Evolutionary conservation across 2,888 invertebrate species (phyloP).

Genomic region (Ferrisia virgata): DNA sequence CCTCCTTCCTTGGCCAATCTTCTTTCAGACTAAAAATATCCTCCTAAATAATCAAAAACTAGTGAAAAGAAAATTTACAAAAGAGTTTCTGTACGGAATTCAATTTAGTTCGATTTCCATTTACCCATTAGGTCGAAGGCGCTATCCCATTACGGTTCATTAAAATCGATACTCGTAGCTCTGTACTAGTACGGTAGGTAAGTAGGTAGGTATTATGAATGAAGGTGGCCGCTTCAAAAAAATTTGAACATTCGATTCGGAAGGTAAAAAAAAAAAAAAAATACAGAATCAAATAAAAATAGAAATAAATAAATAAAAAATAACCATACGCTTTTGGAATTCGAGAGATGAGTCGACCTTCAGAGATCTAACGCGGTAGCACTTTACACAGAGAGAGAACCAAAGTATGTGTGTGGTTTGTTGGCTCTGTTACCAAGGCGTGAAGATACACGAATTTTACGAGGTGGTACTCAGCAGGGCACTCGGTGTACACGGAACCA

Average conservation of each 20-base stretch:
- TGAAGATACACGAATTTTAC: slow-evolving; percentile 44
- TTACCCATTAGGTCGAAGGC: too few species aligned
- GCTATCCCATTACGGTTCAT: not conserved
- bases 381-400: slow-evolving; percentile 27
- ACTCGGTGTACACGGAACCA: slow-evolving; percentile 33
- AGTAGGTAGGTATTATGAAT: not conserved
- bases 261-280: not conserved
- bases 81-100: too few species aligned
- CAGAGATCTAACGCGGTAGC: slow-evolving; percentile 41
- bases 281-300: too few species aligned
- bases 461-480: slow-evolving; percentile 43
- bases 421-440: slow-evolving; percentile 27
- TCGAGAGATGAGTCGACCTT: slow-evolving; percentile 37
- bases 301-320: not conserved
- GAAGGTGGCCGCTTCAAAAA: not conserved
- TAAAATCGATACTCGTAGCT: too few species aligned
- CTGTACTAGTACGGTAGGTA: too few species aligned
- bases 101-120: too few species aligned
- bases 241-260: not conserved
- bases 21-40: too few species aligned
- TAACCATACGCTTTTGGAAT: not conserved
- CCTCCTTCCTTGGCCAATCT: too few species aligned
- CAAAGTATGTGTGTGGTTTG: slow-evolving; percentile 39
- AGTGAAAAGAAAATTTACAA: too few species aligned
- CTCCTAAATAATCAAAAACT: too few species aligned